Base-by-base conservation (phyloP, 1,140 invertebrate species). In the Macrosteles quadrilineatus region DNA sequence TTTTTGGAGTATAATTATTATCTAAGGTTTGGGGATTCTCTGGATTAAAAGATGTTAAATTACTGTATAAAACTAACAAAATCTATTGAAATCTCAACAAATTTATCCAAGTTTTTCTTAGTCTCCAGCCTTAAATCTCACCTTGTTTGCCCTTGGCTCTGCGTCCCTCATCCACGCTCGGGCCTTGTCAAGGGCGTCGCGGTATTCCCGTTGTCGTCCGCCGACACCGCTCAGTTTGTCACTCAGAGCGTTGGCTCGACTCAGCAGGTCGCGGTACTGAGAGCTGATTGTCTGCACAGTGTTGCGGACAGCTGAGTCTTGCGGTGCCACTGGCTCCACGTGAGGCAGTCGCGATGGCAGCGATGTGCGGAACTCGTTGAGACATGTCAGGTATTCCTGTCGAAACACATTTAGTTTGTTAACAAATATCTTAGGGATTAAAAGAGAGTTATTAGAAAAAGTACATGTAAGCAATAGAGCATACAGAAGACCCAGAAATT, bases 291-390 rank as follows among this genome's bases (percentile, higher is more conserved):
- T 79, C 0, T 88, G 88, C 0, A 93, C 89, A 78, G 93, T 90
- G 74, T 80, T 88, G 69, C 84, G 87, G 0, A 92, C 85, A 9
- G 85, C 82, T 31, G 89, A 91, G 29, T 93, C 91, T 50, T 88
- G 85, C 27, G 84, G 87, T 0, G 85, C 82, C 0, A 87, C 76
- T 1, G 88, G 87, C 71, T 92, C 86, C 65, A 94, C 87, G 77
- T 93, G 91, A 1, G 90, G 86, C 71, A 94, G 80, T 29, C 93
- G 85, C 47, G 93, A 90, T 0, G 93, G 93, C 57, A 95, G 77
- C 45, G 87, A 86, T 1, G 91, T 93, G 53, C 94, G 86, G 81
- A 93, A 95, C 66, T 94, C 91, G 79, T 96, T 96, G 32, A 96
- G 82, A 12, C 89, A 83, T 31, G 86, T 85, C 1, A 95, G 81